phyloP scores from a whole-genome alignment of 2,888 invertebrate genomes.

The Julus scanicus region DNA sequence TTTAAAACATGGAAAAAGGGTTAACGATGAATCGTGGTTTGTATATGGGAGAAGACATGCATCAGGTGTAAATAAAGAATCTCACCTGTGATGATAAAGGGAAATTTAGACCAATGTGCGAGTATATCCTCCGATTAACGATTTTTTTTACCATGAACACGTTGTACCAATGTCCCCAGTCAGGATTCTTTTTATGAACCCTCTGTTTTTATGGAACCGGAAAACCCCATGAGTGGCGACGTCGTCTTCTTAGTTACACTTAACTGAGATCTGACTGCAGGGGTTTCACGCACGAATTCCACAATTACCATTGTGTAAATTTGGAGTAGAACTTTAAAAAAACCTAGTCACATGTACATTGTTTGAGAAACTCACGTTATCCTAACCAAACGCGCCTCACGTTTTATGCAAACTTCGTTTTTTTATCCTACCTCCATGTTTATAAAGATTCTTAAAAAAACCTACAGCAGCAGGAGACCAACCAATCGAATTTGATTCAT shows the following conservation, averaged over 20 bases:
- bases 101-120: background rate
- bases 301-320: background rate
- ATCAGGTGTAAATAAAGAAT: background rate
- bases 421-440: background rate
- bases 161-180: background rate
- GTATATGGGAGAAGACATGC: background rate
- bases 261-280: background rate
- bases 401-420: background rate
- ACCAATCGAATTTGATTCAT: too few relatives aligned
- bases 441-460: too few relatives aligned
- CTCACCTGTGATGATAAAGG: background rate
- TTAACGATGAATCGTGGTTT: too few relatives aligned
- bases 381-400: background rate
- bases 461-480: too few relatives aligned
- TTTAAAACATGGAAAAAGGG: background rate
- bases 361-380: background rate
- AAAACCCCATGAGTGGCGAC: background rate
- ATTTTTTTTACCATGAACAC: background rate
- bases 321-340: conserved; percentile 12
- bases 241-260: conserved; percentile 24
- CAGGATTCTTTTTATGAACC: background rate
- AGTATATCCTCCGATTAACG: background rate
- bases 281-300: conserved; percentile 39
- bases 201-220: background rate
- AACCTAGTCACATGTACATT: background rate